Conservation (phyloP, 2,888 invertebrate species). For the Sarcophaga carnaria region DNA sequence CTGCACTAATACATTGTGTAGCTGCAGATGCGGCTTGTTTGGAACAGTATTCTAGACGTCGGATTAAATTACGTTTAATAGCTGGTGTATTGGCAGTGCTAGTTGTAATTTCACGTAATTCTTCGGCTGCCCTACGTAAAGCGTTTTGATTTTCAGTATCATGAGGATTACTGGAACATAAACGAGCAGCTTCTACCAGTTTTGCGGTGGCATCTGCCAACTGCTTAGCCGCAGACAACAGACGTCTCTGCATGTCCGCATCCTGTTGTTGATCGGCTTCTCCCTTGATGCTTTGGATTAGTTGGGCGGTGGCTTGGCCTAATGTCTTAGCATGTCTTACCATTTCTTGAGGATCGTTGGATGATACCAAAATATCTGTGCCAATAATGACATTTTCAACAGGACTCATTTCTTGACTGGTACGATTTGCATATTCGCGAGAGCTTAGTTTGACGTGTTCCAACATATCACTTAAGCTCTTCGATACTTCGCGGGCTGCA, state of each 20-base stretch:
- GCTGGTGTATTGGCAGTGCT: conserved; percentile 91
- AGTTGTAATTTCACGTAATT: conserved; percentile 93
- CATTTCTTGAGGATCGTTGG: conserved; percentile 96
- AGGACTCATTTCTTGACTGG: conserved; percentile 88
- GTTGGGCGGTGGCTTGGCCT: conserved; percentile 96
- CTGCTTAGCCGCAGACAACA: conserved; percentile 96
- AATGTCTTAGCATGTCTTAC: conserved; percentile 94
- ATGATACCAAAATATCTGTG: conserved; percentile 93
- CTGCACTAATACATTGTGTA: conserved; percentile 94
- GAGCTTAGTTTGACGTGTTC: conserved; percentile 92
- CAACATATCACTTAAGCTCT: conserved; percentile 93
- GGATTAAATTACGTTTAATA: conserved; percentile 88
- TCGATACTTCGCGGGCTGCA: conserved; percentile 94
- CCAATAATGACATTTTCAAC: conserved; percentile 95
- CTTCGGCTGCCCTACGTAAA: conserved; percentile 94
- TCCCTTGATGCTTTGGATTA: conserved; percentile 96
- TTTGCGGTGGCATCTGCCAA: conserved; percentile 97
- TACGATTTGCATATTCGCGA: conserved; percentile 85
- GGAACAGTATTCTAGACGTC: conserved; percentile 87
- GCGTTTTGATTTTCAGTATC: conserved; percentile 92
- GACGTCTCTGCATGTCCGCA: conserved; percentile 92
- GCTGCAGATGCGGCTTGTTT: conserved; percentile 93
- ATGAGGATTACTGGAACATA: conserved; percentile 93
- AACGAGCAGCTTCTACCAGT: conserved; percentile 97
- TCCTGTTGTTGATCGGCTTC: conserved; percentile 95